Conservation (phyloP, 2,888 invertebrate genomes). For the Agrotis exclamationis region DNA sequence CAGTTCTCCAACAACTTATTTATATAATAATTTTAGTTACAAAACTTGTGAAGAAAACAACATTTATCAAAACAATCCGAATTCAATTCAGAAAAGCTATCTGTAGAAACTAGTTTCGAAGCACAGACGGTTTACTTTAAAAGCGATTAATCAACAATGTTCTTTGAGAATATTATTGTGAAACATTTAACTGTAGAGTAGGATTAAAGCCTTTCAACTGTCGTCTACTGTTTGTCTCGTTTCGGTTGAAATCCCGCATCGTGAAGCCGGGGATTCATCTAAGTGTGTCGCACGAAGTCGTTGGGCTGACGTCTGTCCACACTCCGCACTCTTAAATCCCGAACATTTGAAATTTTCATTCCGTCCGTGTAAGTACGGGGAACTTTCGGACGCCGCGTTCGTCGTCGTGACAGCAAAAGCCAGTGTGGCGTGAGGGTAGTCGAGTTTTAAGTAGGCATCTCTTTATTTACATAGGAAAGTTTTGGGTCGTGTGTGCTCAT, state of each 20-base stretch:
- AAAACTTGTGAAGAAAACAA: slow-evolving; percentile 33
- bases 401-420: slow-evolving; percentile 67
- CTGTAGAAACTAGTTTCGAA: slow-evolving; percentile 41
- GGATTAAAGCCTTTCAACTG: slow-evolving; percentile 52
- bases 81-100: slow-evolving; percentile 43
- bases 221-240: slow-evolving; percentile 59
- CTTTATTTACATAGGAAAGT: slow-evolving; percentile 60
- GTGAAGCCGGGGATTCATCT: slow-evolving; percentile 62
- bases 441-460: slow-evolving; percentile 61
- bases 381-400: slow-evolving; percentile 63
- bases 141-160: slow-evolving; percentile 52
- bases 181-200: slow-evolving; percentile 43
- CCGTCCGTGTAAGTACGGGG: slow-evolving; percentile 60
- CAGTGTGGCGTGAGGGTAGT: slow-evolving; percentile 63
- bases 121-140: slow-evolving; percentile 33
- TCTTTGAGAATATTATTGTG: slow-evolving; percentile 22
- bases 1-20: slow-evolving; percentile 21
- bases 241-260: slow-evolving; percentile 64
- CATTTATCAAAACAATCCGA: slow-evolving; percentile 56
- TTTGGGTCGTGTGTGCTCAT: slow-evolving; percentile 48
- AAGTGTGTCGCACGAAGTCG: slow-evolving; percentile 71
- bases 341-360: slow-evolving; percentile 75
- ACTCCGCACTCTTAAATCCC: slow-evolving; percentile 68
- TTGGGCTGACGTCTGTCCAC: slow-evolving; percentile 64
- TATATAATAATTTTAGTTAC: slow-evolving; percentile 26